Evolutionary conservation across 1,140 invertebrate species (phyloP).

Genomic region (Hyles vespertilio): DNA sequence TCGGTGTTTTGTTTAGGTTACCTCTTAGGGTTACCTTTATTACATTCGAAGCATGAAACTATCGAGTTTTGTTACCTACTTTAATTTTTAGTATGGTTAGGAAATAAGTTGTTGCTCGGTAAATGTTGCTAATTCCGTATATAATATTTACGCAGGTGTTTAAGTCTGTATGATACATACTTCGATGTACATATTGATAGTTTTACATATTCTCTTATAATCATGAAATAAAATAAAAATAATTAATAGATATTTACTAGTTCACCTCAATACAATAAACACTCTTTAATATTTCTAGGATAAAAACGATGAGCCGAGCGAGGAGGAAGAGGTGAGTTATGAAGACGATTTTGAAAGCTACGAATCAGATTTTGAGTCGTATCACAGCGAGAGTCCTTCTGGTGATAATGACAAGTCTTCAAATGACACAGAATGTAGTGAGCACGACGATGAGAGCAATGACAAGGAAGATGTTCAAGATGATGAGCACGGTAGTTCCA

Average conservation of each 20-base stretch:
- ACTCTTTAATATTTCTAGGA: slow-evolving; percentile 8
- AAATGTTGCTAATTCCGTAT: too few relatives aligned
- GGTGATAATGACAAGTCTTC: slow-evolving; percentile 11
- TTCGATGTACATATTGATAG: too few relatives aligned
- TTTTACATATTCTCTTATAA: too few relatives aligned
- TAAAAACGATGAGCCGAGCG: slow-evolving; percentile 34
- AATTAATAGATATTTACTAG: too few relatives aligned
- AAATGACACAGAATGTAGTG: slow-evolving; percentile 11
- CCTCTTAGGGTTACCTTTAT: not conserved
- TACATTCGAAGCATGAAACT: not conserved
- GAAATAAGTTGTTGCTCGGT: too few relatives aligned
- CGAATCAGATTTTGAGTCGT: slow-evolving; percentile 78
- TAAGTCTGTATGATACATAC: too few relatives aligned
- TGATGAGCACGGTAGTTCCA: slow-evolving; percentile 5
- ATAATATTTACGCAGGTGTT: too few relatives aligned
- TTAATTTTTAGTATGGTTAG: too few relatives aligned
- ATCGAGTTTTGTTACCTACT: too few relatives aligned
- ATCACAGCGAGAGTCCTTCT: slow-evolving; percentile 36
- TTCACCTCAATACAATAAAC: too few relatives aligned
- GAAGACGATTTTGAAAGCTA: slow-evolving; percentile 80
- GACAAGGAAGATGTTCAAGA: slow-evolving; percentile 6
- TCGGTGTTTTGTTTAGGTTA: slow-evolving; percentile 6
- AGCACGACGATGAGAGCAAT: slow-evolving; percentile 11
- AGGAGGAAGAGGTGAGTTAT: slow-evolving; percentile 61
- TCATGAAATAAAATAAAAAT: too few relatives aligned